Conservation (phyloP, 2,113 vertebrate species). For the Scomber japonicus region DNA sequence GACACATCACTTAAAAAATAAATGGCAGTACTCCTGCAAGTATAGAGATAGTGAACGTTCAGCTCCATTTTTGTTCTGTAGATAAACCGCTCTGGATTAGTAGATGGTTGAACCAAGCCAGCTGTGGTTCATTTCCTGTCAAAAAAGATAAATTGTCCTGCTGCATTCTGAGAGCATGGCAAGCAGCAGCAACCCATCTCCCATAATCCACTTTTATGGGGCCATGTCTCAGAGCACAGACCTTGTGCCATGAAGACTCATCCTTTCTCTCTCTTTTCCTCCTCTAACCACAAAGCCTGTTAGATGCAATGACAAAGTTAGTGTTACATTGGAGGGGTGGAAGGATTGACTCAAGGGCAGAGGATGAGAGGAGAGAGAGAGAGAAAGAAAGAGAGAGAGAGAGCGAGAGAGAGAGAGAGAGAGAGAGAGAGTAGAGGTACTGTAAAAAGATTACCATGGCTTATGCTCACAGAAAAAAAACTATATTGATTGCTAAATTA, state of each 20-base stretch:
- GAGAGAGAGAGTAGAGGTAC: conserved; percentile 62
- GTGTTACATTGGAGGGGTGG: conserved; percentile 50
- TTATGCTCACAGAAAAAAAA: conserved; percentile 74
- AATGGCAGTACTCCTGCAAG: conserved; percentile 13
- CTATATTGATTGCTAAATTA: conserved; percentile 82
- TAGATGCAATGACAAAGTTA: conserved; percentile 71
- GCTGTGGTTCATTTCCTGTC: conserved; percentile 61
- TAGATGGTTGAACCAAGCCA: conserved; percentile 34
- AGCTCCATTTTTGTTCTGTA: conserved; percentile 7
- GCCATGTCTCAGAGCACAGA: conserved; percentile 55
- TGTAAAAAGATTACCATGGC: conserved; percentile 80
- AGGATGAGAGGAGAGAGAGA: conserved; percentile 46
- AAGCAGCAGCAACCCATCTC: conserved; percentile 62
- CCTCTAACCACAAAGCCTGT: conserved; percentile 68
- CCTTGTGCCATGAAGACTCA: conserved; percentile 45
- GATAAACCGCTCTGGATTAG: conserved; percentile 12
- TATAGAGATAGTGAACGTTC: background rate
- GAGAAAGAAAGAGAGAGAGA: background rate
- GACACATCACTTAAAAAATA: conserved; percentile 27
- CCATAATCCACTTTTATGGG: conserved; percentile 75
- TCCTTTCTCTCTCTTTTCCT: conserved; percentile 48
- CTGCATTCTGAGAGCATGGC: conserved; percentile 55
- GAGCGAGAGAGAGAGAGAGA: conserved; percentile 21
- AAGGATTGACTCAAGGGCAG: conserved; percentile 76
- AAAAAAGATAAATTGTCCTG: conserved; percentile 55